Conservation (phyloP, 2,888 invertebrate species). For the Dicyrtomina minuta region DNA sequence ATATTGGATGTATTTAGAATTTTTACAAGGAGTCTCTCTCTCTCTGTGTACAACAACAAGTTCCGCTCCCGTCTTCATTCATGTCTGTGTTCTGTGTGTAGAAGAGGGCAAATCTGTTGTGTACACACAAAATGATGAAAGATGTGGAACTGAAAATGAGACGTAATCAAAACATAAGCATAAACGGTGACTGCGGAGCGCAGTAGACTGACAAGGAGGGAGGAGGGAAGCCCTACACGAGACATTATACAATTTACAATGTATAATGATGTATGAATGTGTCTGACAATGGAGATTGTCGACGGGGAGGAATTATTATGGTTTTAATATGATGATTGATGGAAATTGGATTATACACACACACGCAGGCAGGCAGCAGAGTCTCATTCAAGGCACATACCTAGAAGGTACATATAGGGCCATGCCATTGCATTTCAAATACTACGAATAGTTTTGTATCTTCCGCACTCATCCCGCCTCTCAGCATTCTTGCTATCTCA, state of each 20-base stretch:
- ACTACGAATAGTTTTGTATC: too few relatives aligned
- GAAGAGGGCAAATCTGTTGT: neutral
- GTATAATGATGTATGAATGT: neutral
- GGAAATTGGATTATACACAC: constrained; percentile 32
- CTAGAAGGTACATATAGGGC: too few relatives aligned
- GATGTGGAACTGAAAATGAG: neutral
- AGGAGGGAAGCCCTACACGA: too few relatives aligned
- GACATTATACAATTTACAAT: too few relatives aligned
- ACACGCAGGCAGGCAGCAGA: neutral
- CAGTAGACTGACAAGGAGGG: too few relatives aligned
- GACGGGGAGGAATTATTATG: constrained; percentile 26
- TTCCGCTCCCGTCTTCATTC: neutral
- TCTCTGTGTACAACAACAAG: neutral
- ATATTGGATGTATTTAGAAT: constrained; percentile 11
- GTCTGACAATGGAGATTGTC: neutral
- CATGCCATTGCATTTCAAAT: too few relatives aligned
- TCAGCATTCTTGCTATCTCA: too few relatives aligned
- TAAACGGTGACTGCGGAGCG: too few relatives aligned
- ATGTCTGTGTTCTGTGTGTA: neutral
- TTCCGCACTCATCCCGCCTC: too few relatives aligned
- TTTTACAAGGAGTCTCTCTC: constrained; percentile 6
- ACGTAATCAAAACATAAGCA: too few relatives aligned
- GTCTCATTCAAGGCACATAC: too few relatives aligned
- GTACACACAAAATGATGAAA: too few relatives aligned
- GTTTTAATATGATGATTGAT: constrained; percentile 37